Evolutionary conservation across 2,113 vertebrate species (phyloP).

Genomic region (Numida meleagris): DNA sequence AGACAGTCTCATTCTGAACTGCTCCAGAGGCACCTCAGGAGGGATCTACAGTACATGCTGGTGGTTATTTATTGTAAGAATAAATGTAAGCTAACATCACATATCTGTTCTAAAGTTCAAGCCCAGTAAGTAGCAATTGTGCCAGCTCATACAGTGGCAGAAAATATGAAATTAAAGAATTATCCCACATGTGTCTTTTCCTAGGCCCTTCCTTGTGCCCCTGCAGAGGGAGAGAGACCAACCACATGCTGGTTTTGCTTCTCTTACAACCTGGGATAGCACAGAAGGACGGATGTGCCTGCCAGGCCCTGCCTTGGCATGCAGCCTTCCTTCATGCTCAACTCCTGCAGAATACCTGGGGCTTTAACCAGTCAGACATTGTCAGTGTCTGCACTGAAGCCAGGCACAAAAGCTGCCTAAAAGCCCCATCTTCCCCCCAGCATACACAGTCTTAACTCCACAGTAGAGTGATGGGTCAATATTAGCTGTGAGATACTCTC

Average conservation of each 20-base stretch:
- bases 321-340: background rate
- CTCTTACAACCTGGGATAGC: background rate
- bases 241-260: background rate
- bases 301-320: background rate
- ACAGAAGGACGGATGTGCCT: background rate
- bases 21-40: background rate
- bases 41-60: background rate
- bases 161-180: background rate
- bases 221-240: background rate
- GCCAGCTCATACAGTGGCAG: background rate
- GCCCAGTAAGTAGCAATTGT: background rate
- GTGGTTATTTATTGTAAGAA: constrained; percentile 9
- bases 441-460: background rate
- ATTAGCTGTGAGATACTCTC: background rate
- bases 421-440: background rate
- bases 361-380: rapidly evolving
- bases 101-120: background rate
- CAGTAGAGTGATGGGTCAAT: rapidly evolving
- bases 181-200: background rate
- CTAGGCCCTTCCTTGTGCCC: background rate
- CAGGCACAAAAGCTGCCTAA: background rate
- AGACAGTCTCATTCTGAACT: background rate
- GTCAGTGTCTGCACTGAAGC: background rate
- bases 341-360: background rate
- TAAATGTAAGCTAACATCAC: background rate